These are phyloP conservation scores for Amaurobius ferox DNA, from an alignment of 2,888 invertebrate species.

Conservation along the genomic window DNA sequence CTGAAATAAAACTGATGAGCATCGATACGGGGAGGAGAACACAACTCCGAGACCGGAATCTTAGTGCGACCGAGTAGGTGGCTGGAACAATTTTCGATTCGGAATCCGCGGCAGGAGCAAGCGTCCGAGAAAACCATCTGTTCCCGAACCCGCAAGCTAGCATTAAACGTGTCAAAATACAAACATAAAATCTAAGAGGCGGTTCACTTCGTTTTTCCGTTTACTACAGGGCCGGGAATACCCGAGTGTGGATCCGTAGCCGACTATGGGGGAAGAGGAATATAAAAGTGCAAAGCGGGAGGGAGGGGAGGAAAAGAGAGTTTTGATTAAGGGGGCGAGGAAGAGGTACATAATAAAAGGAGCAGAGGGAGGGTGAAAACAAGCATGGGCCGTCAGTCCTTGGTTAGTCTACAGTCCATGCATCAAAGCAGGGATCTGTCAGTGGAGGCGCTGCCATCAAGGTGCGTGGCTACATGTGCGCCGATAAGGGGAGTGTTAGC, in stretches of 20 bases:
- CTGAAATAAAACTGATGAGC: background rate
- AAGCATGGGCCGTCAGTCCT: conserved; percentile 35
- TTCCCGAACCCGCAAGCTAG: conserved; percentile 23
- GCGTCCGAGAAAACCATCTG: conserved; percentile 18
- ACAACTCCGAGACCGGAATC: background rate
- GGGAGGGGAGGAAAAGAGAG: conserved; percentile 24
- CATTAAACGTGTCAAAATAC: conserved; percentile 22
- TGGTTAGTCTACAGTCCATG: conserved; percentile 46
- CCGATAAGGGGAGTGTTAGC: conserved; percentile 68
- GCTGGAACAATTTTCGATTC: background rate
- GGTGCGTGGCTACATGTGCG: conserved; percentile 66
- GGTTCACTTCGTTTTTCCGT: conserved; percentile 19
- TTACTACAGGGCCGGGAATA: conserved; percentile 23
- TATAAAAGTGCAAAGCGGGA: background rate
- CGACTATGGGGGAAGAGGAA: conserved; percentile 10
- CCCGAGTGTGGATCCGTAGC: conserved; percentile 22
- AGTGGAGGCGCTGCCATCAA: conserved; percentile 35
- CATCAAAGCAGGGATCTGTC: conserved; percentile 34
- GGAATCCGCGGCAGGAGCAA: background rate
- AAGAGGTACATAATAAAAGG: conserved; percentile 47
- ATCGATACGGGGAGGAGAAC: background rate
- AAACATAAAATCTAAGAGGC: conserved; percentile 5
- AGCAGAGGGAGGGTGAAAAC: conserved; percentile 33
- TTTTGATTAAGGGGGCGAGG: conserved; percentile 35
- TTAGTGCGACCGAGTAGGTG: background rate